Conservation (phyloP, 2,113 vertebrate genomes). For the Solea senegalensis region DNA sequence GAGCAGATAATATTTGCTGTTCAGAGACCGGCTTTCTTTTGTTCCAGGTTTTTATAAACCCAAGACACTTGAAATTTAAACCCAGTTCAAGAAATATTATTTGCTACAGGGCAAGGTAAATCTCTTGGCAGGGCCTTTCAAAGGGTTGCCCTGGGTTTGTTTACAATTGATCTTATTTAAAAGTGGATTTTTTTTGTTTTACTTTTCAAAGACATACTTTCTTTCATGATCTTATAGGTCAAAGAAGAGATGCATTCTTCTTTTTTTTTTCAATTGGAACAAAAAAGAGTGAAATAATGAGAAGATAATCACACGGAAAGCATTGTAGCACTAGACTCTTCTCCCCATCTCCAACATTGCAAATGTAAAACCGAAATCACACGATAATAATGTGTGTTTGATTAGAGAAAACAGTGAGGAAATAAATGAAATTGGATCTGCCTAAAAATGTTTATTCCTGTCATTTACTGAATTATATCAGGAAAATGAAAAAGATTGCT, state of each 20-base stretch:
- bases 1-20: constrained; percentile 85
- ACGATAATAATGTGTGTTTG: constrained; percentile 47
- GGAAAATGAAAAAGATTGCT: constrained; percentile 33
- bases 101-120: constrained; percentile 87
- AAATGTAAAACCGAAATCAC: constrained; percentile 64
- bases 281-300: constrained; percentile 74
- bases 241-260: constrained; percentile 77
- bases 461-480: constrained; percentile 58
- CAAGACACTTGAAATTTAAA: constrained; percentile 88
- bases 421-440: too few species aligned
- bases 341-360: constrained; percentile 51
- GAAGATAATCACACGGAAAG: constrained; percentile 67
- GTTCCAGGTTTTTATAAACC: constrained; percentile 85
- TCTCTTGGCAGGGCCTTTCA: constrained; percentile 85
- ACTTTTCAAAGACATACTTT: constrained; percentile 83
- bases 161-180: constrained; percentile 89
- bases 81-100: constrained; percentile 86
- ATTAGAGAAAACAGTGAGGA: constrained; percentile 11
- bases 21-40: constrained; percentile 84
- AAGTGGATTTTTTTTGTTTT: constrained; percentile 82
- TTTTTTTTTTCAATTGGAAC: constrained; percentile 68
- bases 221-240: constrained; percentile 80
- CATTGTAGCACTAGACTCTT: constrained; percentile 54
- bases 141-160: constrained; percentile 86
- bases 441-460: not conserved